Evolutionary conservation across 2,797 vertebrate species (phyloP).

Genomic region (Nasua narica): DNA sequence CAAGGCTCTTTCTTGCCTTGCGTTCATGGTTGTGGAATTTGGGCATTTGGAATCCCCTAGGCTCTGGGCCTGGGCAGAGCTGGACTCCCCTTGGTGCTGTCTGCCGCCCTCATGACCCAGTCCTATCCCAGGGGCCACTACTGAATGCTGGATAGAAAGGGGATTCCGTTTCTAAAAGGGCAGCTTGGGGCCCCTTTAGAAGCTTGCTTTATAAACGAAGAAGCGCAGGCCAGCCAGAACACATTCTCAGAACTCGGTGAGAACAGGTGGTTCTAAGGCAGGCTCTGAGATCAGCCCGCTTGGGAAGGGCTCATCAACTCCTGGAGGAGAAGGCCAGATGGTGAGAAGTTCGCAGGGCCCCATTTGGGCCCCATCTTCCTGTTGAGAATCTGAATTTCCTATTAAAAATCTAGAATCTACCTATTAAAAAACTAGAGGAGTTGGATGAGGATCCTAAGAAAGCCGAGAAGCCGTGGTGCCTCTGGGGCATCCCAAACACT

Average conservation of each 20-base stretch:
- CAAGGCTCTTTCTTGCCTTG: neutral
- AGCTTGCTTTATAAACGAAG: neutral
- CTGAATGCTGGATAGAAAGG: neutral
- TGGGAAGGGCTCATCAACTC: neutral
- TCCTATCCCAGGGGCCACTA: neutral
- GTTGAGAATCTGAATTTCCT: neutral
- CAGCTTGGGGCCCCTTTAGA: neutral
- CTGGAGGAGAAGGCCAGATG: neutral
- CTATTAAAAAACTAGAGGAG: neutral
- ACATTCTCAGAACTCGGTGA: neutral
- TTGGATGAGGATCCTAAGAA: neutral
- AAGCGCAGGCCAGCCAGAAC: neutral
- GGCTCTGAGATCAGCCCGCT: neutral
- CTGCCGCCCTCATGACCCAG: neutral
- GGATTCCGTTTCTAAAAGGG: neutral
- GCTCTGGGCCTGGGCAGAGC: neutral
- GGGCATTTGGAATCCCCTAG: neutral
- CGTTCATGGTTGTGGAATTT: neutral
- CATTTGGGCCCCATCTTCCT: neutral
- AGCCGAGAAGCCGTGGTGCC: neutral
- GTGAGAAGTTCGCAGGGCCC: neutral
- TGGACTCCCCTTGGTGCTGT: neutral
- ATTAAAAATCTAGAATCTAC: neutral
- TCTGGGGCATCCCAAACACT: neutral
- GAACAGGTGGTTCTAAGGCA: neutral